Base-by-base conservation (phyloP, 2,113 vertebrate species). In the Solea senegalensis region DNA sequence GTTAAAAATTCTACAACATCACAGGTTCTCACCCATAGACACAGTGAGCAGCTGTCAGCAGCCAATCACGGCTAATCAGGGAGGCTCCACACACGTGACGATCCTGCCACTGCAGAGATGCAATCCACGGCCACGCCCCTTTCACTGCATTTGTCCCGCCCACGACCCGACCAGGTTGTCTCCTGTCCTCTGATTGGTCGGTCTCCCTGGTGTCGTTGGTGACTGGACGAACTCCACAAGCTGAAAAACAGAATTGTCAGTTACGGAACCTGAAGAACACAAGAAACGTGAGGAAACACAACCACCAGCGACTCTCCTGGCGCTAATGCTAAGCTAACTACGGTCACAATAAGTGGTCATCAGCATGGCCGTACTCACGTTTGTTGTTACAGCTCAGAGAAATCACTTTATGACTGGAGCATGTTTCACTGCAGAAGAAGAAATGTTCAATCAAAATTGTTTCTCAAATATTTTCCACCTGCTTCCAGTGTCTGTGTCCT, bases 21-120 rank as follows among this genome's bases (percentile, higher is more conserved):
- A 5, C 11, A 28, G 3, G 43, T 11, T 49, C 59, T 95, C 86
- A 99, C 97, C 96, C 95, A 0, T 95, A 96, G 2, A 96, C 93
- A 1, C 97, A 99, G 90, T 99, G 97, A 2, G 96, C 97, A 0
- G 97, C 97, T 0, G 97, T 95, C 70, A 99, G 89, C 40, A 99
- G 74, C 97, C 97, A 99, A 28, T 95, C 90, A 0, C 67, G 75
- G 55, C 83, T 95, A 73, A 99, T 76, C 6, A 98, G 73, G 0
- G 96, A 90, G 0, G 94, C 97, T 2, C 96, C 97, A 48, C 97
- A 99, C 1, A 78, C 0, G 0, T 91, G 90, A 0, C 0, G 69
- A 0, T 64, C 82, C 3, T 41, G 81, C 77, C 94, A 96, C 27
- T 86, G 86, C 2, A 99, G 92, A 11, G 95, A 96, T 21, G 90